Evolutionary conservation across 1,140 invertebrate species (phyloP), one percentile per base, ranked within the genome.

Genomic region (Aphis craccivora): DNA sequence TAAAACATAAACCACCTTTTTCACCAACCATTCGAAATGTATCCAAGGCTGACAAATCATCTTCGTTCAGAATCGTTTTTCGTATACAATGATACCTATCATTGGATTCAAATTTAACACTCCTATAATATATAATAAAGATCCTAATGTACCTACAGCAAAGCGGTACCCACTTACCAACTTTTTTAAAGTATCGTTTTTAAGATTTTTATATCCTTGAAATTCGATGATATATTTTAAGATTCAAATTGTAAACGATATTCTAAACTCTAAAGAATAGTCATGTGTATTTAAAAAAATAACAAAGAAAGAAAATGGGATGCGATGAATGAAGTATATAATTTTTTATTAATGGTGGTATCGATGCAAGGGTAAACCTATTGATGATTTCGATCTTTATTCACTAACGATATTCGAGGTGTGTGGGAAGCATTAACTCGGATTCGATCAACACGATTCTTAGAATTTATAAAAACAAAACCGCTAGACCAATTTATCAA

Each of bases 371-470:
- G 88, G 88, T 55, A 89, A 25, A 48, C 48, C 48, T 48, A 89
- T 55, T 89, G 35, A 89, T n/a, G 48, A 89, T 89, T 55, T 55
- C 22, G 48, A 55, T 89, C 88, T 55, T n/a, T 35, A 55, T 89
- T 37, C 23, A 89, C 1, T 89, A 89, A 53, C 48, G n/a, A 23
- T 89, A 9, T 35, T 53, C n/a, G 8, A 53, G 48, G 88, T 51
- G 48, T 55, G 51, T 89, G 88, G 51, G 51, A 89, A 89, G 6
- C 35, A 89, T 89, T 25, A 55, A 89, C 88, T 89, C 51, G 88
- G 48, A 35, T 89, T 37, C 51, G 22, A 89, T 89, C 51, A 22
- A 89, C 51, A 37, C 88, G 48, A 30, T 89, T 89, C 51, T 89
- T 22, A 11, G 22, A 8, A 20, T 89, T 55, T 37, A 37, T 89